A percentile compares a stretch with the other conserved stretches of the same genome.
Evolutionary conservation across 2,888 invertebrate species (phyloP).

Genomic region (Drosophila affinis): DNA sequence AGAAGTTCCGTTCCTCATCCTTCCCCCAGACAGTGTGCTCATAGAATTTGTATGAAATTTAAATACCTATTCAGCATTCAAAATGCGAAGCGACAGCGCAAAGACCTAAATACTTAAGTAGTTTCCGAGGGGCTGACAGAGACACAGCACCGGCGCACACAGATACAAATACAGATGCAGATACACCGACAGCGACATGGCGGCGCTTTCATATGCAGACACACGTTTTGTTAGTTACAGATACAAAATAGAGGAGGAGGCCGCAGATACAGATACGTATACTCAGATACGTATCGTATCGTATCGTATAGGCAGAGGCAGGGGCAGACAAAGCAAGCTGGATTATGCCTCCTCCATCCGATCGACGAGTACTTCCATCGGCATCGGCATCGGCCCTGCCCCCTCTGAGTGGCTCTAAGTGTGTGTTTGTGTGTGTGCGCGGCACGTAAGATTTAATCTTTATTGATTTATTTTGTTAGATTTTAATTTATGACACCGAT

Average conservation of each 20-base stretch:
- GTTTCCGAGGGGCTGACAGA: conserved; percentile 70
- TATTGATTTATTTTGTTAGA: conserved; percentile 82
- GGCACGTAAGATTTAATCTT: conserved; percentile 81
- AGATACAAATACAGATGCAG: conserved; percentile 10
- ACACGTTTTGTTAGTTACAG: conserved; percentile 73
- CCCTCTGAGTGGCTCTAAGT: conserved; percentile 15
- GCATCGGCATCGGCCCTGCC: background rate
- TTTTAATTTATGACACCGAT: conserved; percentile 79
- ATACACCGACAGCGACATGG: conserved; percentile 47
- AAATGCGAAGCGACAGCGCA: conserved; percentile 78
- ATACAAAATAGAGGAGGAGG: conserved; percentile 56
- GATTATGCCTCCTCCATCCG: conserved; percentile 60
- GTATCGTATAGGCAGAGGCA: background rate
- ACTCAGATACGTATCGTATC: conserved; percentile 29
- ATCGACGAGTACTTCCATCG: conserved; percentile 29
- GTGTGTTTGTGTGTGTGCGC: conserved; percentile 37
- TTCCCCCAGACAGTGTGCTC: conserved; percentile 58
- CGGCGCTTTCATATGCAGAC: conserved; percentile 70
- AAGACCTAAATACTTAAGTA: conserved; percentile 80
- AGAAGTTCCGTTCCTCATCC: conserved; percentile 13
- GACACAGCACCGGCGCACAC: conserved; percentile 26
- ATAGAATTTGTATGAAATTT: conserved; percentile 80
- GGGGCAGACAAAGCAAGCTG: conserved; percentile 58
- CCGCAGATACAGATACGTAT: conserved; percentile 17
- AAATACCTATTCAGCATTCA: conserved; percentile 80